Percentiles rank a stretch among this genome's conserved stretches.
Conservation (phyloP, 2,797 vertebrate species). For the Moxostoma hubbsi region DNA sequence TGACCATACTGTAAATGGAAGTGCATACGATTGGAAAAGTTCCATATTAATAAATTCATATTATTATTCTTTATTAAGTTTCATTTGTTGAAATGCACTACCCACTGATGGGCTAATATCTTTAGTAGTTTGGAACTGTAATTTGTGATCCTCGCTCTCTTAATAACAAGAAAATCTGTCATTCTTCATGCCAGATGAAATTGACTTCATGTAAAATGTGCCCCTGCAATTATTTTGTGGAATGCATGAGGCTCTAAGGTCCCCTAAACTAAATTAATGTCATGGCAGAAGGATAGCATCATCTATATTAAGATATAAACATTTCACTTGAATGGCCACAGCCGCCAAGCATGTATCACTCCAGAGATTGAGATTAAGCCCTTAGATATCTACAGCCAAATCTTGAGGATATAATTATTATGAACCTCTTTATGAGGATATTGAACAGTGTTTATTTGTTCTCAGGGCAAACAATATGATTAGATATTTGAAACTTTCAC, state of each 20-base stretch:
- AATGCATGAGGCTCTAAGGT: constrained; percentile 63
- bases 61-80: no score
- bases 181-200: constrained; percentile 38
- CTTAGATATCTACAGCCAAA: constrained; percentile 23
- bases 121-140: no score
- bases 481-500: constrained; percentile 18
- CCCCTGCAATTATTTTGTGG: constrained; percentile 70
- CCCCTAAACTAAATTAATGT: constrained; percentile 67
- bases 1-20: no score
- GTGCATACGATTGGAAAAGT: no score
- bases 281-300: constrained; percentile 65
- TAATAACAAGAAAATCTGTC: constrained; percentile 63
- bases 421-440: constrained; percentile 34
- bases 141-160: constrained; percentile 7
- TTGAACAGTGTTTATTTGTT: constrained; percentile 9
- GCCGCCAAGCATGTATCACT: constrained; percentile 59
- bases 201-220: constrained; percentile 75
- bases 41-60: no score
- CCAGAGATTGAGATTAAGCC: constrained; percentile 30
- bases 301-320: constrained; percentile 56
- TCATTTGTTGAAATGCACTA: no score
- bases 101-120: no score
- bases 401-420: constrained; percentile 37
- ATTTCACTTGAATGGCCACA: constrained; percentile 41
- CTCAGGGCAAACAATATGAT: constrained; percentile 25